Percentiles rank a stretch among this genome's conserved stretches.
Evolutionary conservation across 1,140 invertebrate genomes (phyloP).

Genomic region (Epicauta chinensis): DNA sequence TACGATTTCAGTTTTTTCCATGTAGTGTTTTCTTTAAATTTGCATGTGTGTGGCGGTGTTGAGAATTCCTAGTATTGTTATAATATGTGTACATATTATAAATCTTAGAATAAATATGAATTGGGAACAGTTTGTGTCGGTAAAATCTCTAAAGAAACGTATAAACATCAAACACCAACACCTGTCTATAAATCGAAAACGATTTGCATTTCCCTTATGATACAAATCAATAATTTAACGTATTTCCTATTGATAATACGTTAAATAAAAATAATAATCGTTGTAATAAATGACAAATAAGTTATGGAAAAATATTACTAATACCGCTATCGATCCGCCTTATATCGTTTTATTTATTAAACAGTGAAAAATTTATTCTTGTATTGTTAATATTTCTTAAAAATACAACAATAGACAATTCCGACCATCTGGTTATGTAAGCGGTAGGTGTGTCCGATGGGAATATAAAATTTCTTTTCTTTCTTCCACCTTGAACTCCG

Average conservation of each 20-base stretch:
- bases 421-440: slow-evolving; percentile 11
- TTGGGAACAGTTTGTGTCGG: slow-evolving; percentile 10
- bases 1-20: no score
- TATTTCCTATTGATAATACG: no score
- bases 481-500: slow-evolving; percentile 15
- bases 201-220: slow-evolving; percentile 10
- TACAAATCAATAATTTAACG: slow-evolving; percentile 4
- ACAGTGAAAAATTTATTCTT: no score
- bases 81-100: slow-evolving; percentile 10
- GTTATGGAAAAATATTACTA: no score
- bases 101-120: slow-evolving; percentile 16
- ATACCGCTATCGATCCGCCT: no score
- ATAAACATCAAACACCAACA: slow-evolving; percentile 15
- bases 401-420: not conserved
- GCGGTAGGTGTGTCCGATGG: not conserved
- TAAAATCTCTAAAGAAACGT: slow-evolving; percentile 7
- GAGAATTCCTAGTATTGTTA: slow-evolving; percentile 8
- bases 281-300: no score
- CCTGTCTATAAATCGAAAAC: slow-evolving; percentile 14
- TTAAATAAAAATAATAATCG: no score
- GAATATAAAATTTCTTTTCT: slow-evolving; percentile 15
- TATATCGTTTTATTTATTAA: no score
- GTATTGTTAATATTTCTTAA: no score
- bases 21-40: no score
- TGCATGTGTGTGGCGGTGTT: no score